Conservation (phyloP, 1,140 invertebrate genomes). For the Temnothorax longispinosus region DNA sequence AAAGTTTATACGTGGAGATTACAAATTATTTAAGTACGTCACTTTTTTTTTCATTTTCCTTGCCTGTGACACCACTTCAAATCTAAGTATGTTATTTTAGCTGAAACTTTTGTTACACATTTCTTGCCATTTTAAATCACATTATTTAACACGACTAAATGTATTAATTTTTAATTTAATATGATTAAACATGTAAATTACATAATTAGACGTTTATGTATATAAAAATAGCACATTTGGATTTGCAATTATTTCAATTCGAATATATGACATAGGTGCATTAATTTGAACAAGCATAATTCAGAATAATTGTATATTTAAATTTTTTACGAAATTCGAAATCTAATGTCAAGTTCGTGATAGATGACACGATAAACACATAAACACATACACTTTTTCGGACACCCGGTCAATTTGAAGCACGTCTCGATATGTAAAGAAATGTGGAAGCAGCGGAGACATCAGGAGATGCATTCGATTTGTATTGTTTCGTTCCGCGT, state of each 20-base stretch:
- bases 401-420: conserved; percentile 14
- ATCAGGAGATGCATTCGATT: conserved; percentile 15
- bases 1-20: neutral
- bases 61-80: neutral
- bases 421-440: neutral
- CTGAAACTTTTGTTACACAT: no score
- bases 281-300: neutral
- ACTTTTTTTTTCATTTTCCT: neutral
- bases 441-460: conserved; percentile 20
- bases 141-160: no score
- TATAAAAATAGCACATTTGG: no score
- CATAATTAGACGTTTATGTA: no score
- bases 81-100: no score
- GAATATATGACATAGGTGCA: neutral
- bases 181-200: no score
- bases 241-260: neutral
- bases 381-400: neutral
- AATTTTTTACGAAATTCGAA: neutral
- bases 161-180: no score
- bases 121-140: no score
- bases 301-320: neutral
- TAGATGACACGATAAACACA: no score
- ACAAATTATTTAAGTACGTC: neutral
- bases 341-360: neutral
- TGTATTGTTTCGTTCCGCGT: conserved; percentile 50